Evolutionary conservation across 2,888 invertebrate genomes (phyloP), one percentile per base, ranked within the genome.

Genomic region (Aspidiotus destructor): DNA sequence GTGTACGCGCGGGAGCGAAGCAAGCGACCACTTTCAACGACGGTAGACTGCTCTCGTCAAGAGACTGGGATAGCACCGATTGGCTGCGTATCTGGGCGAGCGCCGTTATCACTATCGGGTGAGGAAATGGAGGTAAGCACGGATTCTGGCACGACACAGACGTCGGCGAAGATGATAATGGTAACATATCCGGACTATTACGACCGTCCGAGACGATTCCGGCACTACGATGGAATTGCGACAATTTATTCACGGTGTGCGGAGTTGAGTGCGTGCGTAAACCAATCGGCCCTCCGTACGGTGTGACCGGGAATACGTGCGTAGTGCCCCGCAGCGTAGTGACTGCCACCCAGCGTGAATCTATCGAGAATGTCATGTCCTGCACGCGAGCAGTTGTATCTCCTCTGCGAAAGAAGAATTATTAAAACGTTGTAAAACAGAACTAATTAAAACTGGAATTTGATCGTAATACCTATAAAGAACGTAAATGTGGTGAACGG

Each of bases 241-340:
- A 95, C 76, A 94, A 83, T 73, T 93, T 85, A 80, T 98, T 96
- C 71, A 95, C 95, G 72, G 96, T 92, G 76, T 93, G 88, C 70
- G 91, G 85, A 70, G 90, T 88, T n/a, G 91, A 89, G 80, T 98
- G 98, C 1, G 98, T 99, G 72, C 98, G 84, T 68, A 92, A 88
- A 70, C 89, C 92, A 72, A 92, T 86, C 68, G 87, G 83, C 63
- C 98, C 96, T 73, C 97, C 97, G 77, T 98, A 99, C 16, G 98
- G 92, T 15, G 93, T 93, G 62, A 99, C 85, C 10, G 98, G 94
- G 80, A 97, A 99, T 72, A 99, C 88, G 79, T 99, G 99, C 42
- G 96, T 96, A 0, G 99, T 99, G 71, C 98, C 99, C 71, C 96
- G 86, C 69, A 95, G 83, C 0, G 98, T 95, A 54, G 93, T 92